Conservation (phyloP, 1,140 invertebrate genomes). For the Amphibalanus amphitrite region DNA sequence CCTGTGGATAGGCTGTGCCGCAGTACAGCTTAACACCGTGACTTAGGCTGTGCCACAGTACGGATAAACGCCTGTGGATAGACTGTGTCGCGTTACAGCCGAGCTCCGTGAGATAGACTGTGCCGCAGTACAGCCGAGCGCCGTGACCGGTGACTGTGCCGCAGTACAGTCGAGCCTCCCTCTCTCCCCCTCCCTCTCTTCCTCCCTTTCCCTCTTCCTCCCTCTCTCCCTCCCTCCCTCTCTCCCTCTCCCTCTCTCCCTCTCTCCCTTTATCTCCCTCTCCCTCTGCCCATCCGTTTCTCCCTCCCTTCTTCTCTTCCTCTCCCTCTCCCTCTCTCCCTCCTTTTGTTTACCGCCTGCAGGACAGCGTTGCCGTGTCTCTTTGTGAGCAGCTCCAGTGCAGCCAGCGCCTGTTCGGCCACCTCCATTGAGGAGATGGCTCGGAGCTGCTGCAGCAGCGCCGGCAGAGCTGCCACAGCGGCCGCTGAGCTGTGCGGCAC, state of each 20-base stretch:
- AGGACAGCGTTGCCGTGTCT: neutral
- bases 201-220: neutral
- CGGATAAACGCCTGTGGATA: no score
- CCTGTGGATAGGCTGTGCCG: no score
- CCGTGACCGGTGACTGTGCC: no score
- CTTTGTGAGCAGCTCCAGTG: neutral
- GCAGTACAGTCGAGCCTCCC: no score
- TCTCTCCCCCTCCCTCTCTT: no score
- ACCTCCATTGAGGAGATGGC: neutral
- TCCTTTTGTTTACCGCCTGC: neutral
- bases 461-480: neutral
- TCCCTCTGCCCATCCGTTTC: no score
- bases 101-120: no score
- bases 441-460: neutral
- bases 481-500: neutral
- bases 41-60: no score
- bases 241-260: neutral
- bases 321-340: neutral
- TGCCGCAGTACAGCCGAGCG: no score
- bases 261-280: no score
- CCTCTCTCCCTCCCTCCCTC: neutral
- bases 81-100: no score
- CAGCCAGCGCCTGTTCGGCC: neutral
- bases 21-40: no score
- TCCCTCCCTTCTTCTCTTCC: neutral